Evolutionary conservation across 2,888 invertebrate genomes (phyloP).

Genomic region (Acanthoscelides obtectus): DNA sequence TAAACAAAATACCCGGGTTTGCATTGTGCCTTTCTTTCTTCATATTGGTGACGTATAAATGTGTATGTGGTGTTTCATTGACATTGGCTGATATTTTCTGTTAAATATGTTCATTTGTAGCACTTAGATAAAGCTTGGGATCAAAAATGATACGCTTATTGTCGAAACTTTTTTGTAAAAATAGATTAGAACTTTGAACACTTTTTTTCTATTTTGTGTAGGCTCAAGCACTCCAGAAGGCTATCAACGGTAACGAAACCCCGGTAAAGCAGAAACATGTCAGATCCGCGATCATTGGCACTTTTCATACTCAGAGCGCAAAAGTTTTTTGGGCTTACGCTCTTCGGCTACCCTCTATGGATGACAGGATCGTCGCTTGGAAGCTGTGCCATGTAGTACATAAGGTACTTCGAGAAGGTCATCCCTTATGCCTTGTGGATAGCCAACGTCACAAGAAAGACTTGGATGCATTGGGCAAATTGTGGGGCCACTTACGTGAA

Average conservation of each 20-base stretch:
- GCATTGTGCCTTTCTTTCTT: too few species aligned
- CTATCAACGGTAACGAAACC: slow-evolving; percentile 85
- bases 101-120: too few species aligned
- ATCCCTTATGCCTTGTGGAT: slow-evolving; percentile 79
- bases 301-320: slow-evolving; percentile 88
- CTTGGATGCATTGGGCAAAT: slow-evolving; percentile 81
- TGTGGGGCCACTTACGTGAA: slow-evolving; percentile 91
- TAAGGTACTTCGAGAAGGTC: slow-evolving; percentile 61
- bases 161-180: too few species aligned
- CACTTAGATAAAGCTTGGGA: too few species aligned
- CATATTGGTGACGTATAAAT: too few species aligned
- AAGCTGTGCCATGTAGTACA: slow-evolving; percentile 98
- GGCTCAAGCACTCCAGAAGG: slow-evolving; percentile 87
- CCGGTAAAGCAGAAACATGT: slow-evolving; percentile 99
- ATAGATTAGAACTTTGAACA: too few species aligned
- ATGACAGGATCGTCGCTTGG: slow-evolving; percentile 96
- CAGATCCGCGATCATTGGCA: slow-evolving; percentile 89
- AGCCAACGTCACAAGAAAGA: slow-evolving; percentile 76
- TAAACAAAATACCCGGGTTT: too few species aligned
- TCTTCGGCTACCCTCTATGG: slow-evolving; percentile 72
- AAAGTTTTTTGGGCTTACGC: slow-evolving; percentile 81
- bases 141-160: too few species aligned
- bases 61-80: too few species aligned
- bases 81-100: too few species aligned
- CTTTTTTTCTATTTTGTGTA: slow-evolving; percentile 44